Evolutionary conservation across 2,797 vertebrate species (phyloP).

Genomic region (Gallirallus australis): DNA sequence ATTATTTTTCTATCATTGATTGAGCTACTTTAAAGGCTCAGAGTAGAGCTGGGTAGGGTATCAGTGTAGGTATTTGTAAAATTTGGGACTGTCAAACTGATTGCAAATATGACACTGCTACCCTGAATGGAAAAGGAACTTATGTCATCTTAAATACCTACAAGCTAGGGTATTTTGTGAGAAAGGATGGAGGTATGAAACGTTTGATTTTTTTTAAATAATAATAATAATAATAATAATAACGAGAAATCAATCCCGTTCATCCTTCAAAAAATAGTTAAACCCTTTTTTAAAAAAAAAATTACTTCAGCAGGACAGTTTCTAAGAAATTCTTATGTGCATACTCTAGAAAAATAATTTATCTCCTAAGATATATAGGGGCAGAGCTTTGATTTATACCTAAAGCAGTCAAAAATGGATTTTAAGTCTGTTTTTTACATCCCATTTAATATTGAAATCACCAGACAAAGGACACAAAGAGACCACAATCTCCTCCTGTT

Average conservation of each 20-base stretch:
- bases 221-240: too few relatives aligned
- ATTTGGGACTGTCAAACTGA: not conserved
- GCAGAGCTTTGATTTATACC: not conserved
- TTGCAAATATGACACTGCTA: not conserved
- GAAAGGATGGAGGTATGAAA: not conserved
- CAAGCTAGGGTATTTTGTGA: not conserved
- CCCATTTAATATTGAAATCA: not conserved
- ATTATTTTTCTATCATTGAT: not conserved
- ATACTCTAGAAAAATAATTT: not conserved
- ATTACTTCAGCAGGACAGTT: not conserved
- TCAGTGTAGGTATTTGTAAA: not conserved
- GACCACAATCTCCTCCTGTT: not conserved
- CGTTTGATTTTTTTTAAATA: not conserved
- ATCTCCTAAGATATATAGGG: not conserved
- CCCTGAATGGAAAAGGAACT: not conserved
- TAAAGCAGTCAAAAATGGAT: not conserved
- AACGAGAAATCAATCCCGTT: not conserved
- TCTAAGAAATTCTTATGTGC: not conserved
- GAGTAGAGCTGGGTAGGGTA: not conserved
- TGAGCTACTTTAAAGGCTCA: not conserved
- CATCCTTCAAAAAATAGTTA: not conserved
- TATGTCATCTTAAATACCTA: fast-evolving
- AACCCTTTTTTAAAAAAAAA: not conserved
- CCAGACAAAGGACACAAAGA: not conserved
- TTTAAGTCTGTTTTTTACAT: not conserved